Evolutionary conservation across 53 echinoderm and acorn worm genomes (phyloP).

Genomic region (Echinarachnius parma): DNA sequence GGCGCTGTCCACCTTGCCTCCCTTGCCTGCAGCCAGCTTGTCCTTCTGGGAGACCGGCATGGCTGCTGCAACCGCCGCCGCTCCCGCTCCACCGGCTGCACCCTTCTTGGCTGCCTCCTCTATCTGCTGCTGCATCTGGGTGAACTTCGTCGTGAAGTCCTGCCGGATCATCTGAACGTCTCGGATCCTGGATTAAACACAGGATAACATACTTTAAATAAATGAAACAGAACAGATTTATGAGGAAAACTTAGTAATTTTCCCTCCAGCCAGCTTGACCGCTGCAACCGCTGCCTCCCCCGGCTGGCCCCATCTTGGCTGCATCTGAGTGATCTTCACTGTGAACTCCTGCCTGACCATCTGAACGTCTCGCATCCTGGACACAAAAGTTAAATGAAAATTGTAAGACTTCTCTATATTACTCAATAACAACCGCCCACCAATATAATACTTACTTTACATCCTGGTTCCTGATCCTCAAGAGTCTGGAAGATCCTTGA

Average conservation of each 20-base stretch:
- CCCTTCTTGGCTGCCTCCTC: slow-evolving; percentile 57
- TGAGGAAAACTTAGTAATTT: too few species aligned
- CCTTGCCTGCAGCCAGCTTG: slow-evolving; percentile 85
- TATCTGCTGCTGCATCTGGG: slow-evolving; percentile 62
- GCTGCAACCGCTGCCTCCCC: too few species aligned
- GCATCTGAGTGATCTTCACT: slow-evolving; percentile 65
- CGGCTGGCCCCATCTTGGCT: too few species aligned
- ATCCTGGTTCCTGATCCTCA: too few species aligned
- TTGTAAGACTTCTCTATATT: too few species aligned
- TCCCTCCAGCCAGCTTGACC: too few species aligned
- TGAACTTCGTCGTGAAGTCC: slow-evolving; percentile 70
- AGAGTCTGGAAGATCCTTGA: too few species aligned
- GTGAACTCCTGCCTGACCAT: slow-evolving; percentile 87
- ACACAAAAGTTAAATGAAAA: too few species aligned
- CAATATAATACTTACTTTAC: too few species aligned
- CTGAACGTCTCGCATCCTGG: slow-evolving; percentile 94
- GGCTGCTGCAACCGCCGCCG: slow-evolving; percentile 46
- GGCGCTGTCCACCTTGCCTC: slow-evolving; percentile 86
- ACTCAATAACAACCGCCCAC: too few species aligned
- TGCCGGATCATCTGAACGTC: slow-evolving; percentile 97
- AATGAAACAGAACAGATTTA: too few species aligned
- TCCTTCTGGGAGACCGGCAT: slow-evolving; percentile 94
- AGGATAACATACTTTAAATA: too few species aligned
- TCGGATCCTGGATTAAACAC: slow-evolving; percentile 63
- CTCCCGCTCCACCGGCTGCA: slow-evolving; percentile 20